Conservation (phyloP, 2,797 vertebrate species). For the Diceros bicornis region DNA sequence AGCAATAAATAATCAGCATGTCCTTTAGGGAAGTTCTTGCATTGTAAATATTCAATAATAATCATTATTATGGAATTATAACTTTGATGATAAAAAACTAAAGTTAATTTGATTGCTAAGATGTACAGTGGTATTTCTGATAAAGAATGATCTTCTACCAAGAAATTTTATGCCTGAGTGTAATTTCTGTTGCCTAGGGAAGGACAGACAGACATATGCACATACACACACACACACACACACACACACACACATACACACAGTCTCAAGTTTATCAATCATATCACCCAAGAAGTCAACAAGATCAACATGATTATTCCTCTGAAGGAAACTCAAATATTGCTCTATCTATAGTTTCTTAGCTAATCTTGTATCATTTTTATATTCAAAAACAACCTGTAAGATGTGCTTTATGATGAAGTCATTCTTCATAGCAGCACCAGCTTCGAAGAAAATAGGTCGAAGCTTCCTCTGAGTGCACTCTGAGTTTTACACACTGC, state of each 20-base stretch:
- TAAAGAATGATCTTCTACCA: slow-evolving; percentile 72
- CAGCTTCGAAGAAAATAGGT: slow-evolving; percentile 61
- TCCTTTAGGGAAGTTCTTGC: not conserved
- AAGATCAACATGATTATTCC: not conserved
- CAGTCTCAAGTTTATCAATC: not conserved
- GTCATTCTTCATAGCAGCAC: not conserved
- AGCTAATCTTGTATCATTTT: not conserved
- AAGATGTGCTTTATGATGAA: slow-evolving; percentile 18
- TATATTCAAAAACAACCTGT: not conserved
- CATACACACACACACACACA: not conserved
- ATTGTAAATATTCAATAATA: not conserved
- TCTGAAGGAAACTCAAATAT: not conserved
- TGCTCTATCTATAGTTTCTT: not conserved
- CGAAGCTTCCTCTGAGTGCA: slow-evolving; percentile 56
- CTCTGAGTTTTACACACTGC: slow-evolving; percentile 39
- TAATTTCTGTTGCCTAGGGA: slow-evolving; percentile 56
- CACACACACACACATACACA: not conserved
- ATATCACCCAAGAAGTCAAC: not conserved
- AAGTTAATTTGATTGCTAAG: not conserved
- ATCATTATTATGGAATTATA: not conserved
- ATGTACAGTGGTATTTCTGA: not conserved
- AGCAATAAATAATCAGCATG: not conserved
- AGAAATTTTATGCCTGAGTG: slow-evolving; percentile 69
- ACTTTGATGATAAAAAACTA: not conserved
- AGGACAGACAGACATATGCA: not conserved